Base-by-base conservation (phyloP, 2,888 invertebrate genomes). In the Oscheius sp. region DNA sequence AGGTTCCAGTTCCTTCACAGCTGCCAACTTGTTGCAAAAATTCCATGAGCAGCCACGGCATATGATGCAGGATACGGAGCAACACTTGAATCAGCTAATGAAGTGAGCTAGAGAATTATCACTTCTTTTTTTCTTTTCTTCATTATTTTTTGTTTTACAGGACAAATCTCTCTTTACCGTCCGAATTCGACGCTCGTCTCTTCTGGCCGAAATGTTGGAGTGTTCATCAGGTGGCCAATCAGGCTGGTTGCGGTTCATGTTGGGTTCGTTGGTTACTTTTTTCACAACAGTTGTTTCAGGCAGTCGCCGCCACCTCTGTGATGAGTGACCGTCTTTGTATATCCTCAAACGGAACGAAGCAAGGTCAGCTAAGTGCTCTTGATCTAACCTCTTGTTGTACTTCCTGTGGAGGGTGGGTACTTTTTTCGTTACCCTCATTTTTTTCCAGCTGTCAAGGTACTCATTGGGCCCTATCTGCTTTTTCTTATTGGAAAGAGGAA, bases 361-460 rank as follows among this genome's bases (percentile, higher is more conserved):
- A 77, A n/a, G 80, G 81, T 9, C 68, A 74, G 24, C 72, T 87
- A 57, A 87, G 87, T 2, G 80, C 86, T 3, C 87, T 87, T 69
- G 84, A 87, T 61, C 73, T 87, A 24, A 71, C 87, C 28, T 86
- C 86, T 9, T 87, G 87, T 68, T 82, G 85, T 73, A 78, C 67
- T 20, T 72, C 81, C 47, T 81, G 82, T 33, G 76, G 82, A 50
- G 87, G 86, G 36, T 87, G 86, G 73, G 41, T 2, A 12, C 5
- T 41, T 41, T 20, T 41, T 41, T 32, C 8, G 3, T 26, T 22
- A 6, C 2, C 14, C n/a, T 30, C 26, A 51, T 51, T 51, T 59
- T 44, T 2, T 67, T 74, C n/a, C 36, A 77, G 78, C 30, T 78
- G 78, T 41, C 67, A 77, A 33, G 80, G 79, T 9, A 73, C 78